A percentile compares a stretch with the other conserved stretches of the same genome.
phyloP scores from a whole-genome alignment of 2,113 vertebrate genomes.

The Ramphastos sulfuratus region DNA sequence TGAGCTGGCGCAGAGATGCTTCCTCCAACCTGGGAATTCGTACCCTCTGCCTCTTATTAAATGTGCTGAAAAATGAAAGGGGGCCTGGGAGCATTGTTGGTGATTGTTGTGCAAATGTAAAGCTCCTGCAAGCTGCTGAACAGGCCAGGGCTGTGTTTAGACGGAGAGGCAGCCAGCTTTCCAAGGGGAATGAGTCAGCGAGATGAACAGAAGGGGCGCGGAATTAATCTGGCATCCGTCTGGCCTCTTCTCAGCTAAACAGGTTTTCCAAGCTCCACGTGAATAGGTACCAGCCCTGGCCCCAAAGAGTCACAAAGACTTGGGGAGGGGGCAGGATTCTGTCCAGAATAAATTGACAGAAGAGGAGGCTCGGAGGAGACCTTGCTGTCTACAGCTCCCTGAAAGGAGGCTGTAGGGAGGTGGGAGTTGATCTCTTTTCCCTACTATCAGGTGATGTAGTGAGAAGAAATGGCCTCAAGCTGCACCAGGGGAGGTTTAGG shows the following conservation, averaged over 20 bases:
- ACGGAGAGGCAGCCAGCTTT: conserved; percentile 60
- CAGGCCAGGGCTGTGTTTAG: conserved; percentile 59
- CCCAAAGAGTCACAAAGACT: background rate
- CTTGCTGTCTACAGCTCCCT: too few relatives aligned
- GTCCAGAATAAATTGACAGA: background rate
- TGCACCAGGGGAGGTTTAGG: too few relatives aligned
- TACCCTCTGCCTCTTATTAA: conserved; percentile 24
- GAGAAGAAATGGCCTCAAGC: too few relatives aligned
- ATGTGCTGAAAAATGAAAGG: conserved; percentile 31
- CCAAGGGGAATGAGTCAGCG: conserved; percentile 69
- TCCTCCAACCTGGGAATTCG: background rate
- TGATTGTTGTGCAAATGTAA: conserved; percentile 64
- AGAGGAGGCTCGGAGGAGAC: too few relatives aligned
- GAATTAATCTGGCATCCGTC: conserved; percentile 64
- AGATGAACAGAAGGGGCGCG: conserved; percentile 55
- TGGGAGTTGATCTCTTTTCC: too few relatives aligned
- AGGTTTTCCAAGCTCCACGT: conserved; percentile 47
- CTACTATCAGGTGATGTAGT: too few relatives aligned
- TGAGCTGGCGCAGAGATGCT: background rate
- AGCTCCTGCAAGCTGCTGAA: conserved; percentile 37
- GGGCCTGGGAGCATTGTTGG: background rate
- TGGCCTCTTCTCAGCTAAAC: conserved; percentile 56
- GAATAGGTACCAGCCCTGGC: conserved; percentile 9
- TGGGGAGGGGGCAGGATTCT: background rate
- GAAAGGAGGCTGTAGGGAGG: too few relatives aligned